phyloP scores from a whole-genome alignment of 2,888 invertebrate genomes.

The Keiferia lycopersicella region DNA sequence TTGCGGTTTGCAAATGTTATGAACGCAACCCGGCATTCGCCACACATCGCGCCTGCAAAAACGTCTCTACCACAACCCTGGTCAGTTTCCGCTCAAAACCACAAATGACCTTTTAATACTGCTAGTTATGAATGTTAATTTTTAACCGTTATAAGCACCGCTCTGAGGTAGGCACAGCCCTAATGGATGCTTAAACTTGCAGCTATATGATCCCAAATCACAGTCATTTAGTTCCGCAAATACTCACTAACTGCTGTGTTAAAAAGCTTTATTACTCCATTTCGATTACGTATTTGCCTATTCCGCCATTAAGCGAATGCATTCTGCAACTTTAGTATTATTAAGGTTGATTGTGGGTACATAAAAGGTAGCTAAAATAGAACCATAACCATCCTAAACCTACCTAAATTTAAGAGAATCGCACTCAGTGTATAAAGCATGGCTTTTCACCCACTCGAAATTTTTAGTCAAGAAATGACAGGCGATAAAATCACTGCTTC shows the following conservation, averaged over 20 bases:
- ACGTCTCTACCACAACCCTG: conserved; percentile 63
- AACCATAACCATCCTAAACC: no score
- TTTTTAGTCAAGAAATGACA: not conserved
- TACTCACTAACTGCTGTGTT: conserved; percentile 15
- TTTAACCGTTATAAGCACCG: conserved; percentile 48
- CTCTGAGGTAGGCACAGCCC: not conserved
- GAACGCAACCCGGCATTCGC: conserved; percentile 38
- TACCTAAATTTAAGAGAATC: not conserved
- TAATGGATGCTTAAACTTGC: conserved; percentile 31
- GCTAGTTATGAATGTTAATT: conserved; percentile 63
- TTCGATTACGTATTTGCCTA: conserved; percentile 21
- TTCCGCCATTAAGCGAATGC: conserved; percentile 14
- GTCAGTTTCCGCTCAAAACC: conserved; percentile 67
- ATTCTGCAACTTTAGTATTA: not conserved
- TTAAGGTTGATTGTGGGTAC: conserved; percentile 4
- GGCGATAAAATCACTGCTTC: not conserved
- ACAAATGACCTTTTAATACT: conserved; percentile 72
- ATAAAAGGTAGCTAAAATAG: not conserved
- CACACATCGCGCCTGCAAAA: conserved; percentile 53
- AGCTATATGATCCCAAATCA: conserved; percentile 20
- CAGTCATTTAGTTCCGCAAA: conserved; percentile 20
- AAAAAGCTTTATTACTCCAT: conserved; percentile 8
- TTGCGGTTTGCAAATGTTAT: conserved; percentile 46
- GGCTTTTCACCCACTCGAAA: not conserved
- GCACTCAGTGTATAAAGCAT: not conserved